Base-by-base conservation (phyloP, 2,888 invertebrate species). In the Papilio elwesi region DNA sequence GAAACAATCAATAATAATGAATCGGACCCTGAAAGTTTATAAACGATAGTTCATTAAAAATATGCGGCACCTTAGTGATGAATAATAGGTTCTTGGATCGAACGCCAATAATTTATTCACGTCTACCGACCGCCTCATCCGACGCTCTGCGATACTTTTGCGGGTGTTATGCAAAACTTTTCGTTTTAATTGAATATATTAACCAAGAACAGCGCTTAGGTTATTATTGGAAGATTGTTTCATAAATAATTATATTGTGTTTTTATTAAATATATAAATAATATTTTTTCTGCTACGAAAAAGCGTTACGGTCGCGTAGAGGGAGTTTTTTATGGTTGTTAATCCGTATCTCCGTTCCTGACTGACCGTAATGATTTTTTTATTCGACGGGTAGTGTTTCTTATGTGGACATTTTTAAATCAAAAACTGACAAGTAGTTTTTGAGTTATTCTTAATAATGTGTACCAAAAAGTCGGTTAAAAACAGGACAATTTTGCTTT, bases 71-170 rank as follows among this genome's bases (percentile, higher is more conserved):
- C 38, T 13, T 66, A 36, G 52, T 43, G 13, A 47, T 48, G 55
- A 65, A 55, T 70, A 66, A 59, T 62, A 38, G 43, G 26, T 66
- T 57, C 51, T 71, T 59, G 71, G 62, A 65, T 67, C 62, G 67
- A 67, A 51, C 26, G 52, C 62, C 52, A 43, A 51, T 62, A 71
- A 71, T 67, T 71, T 67, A 71, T 71, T 62, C 43, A 71, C 66
- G 47, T 62, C 26, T 52, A 51, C 51, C 57, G 49, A 43, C 48
- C 10, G 43, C 64, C 68, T 36, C 48, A 15, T 52, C 49, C 51
- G 66, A 15, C 16, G 16, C 43, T 26, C 57, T 38, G 15, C 65
- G 65, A 47, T 47, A 59, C 67, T 62, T 67, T 47, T 51, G 26
- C 59, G 11, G 15, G n/a, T 49, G 57, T 51, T 70, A 70, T 65